Base-by-base conservation (phyloP, 2,113 vertebrate genomes). In the Clarias macrocephalus region DNA sequence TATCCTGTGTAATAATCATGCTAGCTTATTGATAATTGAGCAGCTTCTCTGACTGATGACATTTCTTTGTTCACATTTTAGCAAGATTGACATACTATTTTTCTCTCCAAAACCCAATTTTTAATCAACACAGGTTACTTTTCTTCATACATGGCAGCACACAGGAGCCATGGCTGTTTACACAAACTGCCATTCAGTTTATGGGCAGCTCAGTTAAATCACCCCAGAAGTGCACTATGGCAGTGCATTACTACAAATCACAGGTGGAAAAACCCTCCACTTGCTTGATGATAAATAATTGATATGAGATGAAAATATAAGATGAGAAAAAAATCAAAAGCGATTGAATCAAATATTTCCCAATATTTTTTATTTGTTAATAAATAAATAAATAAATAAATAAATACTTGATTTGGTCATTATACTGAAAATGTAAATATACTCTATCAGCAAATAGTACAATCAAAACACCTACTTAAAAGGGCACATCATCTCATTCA, bases 121-220 rank as follows among this genome's bases (percentile, higher is more conserved):
- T 42, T 68, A 9, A 37, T 37, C 30, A 75, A 25, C 10, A 75
- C 11, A 52, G 52, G 87, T 89, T 89, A 91, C 92, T 82, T 85
- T 85, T 90, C 88, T 92, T 88, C 85, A 92, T 86, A 91, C 92
- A 89, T 92, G 90, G 91, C 80, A 37, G 77, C 87, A 86, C 89
- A 42, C 42, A 42, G 42, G 42, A 90, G 89, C 88, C 86, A 90
- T 89, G 28, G 5, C 11, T 7, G 86, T 68, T 76, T 77, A 84
- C 28, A 75, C 48, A 72, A 75, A 25, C 0, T 11, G 23, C 21
- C 84, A 90, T 87, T 90, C 84, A 87, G 90, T 83, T 89, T 79
- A 85, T 89, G 91, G 88, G 86, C 91, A 92, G 80, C 89, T 91
- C 91, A 33, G 89, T 91, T 90, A 88, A 86, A 37, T 79, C 66